Percentiles rank a stretch among this genome's conserved stretches.
phyloP scores from a whole-genome alignment of 2,888 invertebrate species.

The Cactoblastis cactorum region DNA sequence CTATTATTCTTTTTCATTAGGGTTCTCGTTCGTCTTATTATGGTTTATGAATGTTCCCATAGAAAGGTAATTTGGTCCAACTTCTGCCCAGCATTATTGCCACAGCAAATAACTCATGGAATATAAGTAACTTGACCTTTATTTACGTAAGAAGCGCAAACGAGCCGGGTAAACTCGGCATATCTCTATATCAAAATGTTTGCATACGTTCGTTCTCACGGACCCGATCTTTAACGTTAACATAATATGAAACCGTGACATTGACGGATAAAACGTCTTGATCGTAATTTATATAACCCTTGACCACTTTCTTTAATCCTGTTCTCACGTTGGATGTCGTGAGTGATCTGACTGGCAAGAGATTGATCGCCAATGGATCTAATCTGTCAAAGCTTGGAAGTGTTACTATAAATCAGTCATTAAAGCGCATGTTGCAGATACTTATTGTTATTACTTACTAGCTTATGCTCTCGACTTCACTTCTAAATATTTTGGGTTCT shows the following conservation, averaged over 20 bases:
- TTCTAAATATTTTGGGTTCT: too few relatives aligned
- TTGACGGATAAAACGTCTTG: constrained; percentile 16
- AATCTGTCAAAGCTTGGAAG: constrained; percentile 31
- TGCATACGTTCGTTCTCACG: constrained; percentile 63
- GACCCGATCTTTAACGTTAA: constrained; percentile 46
- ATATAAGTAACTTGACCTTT: constrained; percentile 50
- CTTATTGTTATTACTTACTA: too few relatives aligned
- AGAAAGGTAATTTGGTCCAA: constrained; percentile 8
- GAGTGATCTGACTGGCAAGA: constrained; percentile 26
- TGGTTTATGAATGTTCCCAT: neutral
- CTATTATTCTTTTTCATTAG: too few relatives aligned
- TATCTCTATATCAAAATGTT: constrained; percentile 38
- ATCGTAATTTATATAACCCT: constrained; percentile 24
- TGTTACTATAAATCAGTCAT: too few relatives aligned
- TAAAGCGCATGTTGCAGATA: too few relatives aligned
- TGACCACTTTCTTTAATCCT: constrained; percentile 39
- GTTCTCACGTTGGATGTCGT: constrained; percentile 41
- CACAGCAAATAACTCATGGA: constrained; percentile 20
- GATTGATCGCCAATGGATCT: constrained; percentile 40
- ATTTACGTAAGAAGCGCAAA: constrained; percentile 63
- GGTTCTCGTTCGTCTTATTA: too few relatives aligned
- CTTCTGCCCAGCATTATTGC: constrained; percentile 7
- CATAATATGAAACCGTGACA: constrained; percentile 34
- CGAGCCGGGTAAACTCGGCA: constrained; percentile 48
- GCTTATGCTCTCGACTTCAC: too few relatives aligned